Conservation (phyloP, 2,888 invertebrate genomes). For the Chrysina gloriosa region DNA sequence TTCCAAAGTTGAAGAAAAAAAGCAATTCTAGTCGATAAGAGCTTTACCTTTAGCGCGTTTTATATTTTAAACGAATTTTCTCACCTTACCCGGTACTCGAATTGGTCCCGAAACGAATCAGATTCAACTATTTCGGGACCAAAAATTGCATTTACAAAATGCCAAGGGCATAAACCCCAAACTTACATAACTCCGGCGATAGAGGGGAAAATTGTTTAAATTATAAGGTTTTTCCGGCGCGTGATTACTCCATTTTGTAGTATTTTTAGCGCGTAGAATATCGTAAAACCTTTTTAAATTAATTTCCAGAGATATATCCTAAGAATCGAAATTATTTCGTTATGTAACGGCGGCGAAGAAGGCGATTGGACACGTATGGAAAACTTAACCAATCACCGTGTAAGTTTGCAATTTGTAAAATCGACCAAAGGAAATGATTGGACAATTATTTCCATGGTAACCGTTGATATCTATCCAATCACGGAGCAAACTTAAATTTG, state of each 20-base stretch:
- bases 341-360: not conserved
- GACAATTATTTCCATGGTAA: too few relatives aligned
- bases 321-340: not conserved
- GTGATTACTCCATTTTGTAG: not conserved
- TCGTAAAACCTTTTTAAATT: too few relatives aligned
- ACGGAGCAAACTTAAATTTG: too few relatives aligned
- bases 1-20: not conserved
- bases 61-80: slow-evolving; percentile 15
- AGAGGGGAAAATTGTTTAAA: slow-evolving; percentile 3
- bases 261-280: not conserved
- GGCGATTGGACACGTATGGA: too few relatives aligned
- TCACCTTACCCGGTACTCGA: too few relatives aligned
- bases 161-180: too few relatives aligned
- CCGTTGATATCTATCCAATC: too few relatives aligned
- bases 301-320: not conserved
- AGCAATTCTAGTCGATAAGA: not conserved
- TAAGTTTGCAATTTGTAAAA: too few relatives aligned
- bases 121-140: not conserved
- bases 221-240: not conserved
- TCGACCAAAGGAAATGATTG: too few relatives aligned
- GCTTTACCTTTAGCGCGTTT: not conserved
- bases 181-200: too few relatives aligned
- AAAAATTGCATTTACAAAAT: not conserved
- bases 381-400: too few relatives aligned
- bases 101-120: too few relatives aligned